These are phyloP conservation scores for Cavia porcellus DNA, from an alignment of 2,113 vertebrate genomes.

Conservation along the genomic window DNA sequence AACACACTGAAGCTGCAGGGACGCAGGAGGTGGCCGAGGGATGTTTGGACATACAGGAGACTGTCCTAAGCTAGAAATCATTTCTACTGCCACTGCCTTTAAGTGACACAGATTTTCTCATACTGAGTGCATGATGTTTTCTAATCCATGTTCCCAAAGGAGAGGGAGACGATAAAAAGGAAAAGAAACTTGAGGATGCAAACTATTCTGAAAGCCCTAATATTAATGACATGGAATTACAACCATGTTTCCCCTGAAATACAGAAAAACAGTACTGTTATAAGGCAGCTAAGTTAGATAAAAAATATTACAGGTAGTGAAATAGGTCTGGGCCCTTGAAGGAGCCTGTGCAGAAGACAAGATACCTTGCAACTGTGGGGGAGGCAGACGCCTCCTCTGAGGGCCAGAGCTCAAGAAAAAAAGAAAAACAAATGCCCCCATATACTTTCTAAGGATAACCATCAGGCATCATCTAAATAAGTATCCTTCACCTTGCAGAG, in stretches of 20 bases:
- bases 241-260: background rate
- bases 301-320: no score
- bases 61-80: background rate
- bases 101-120: background rate
- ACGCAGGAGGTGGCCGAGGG: background rate
- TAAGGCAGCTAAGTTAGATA: no score
- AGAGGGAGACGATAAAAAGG: background rate
- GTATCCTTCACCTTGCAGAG: no score
- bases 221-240: background rate
- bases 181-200: background rate
- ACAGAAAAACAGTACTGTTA: background rate
- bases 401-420: no score
- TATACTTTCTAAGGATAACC: no score
- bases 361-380: no score
- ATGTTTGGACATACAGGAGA: background rate
- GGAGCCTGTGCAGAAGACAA: no score
- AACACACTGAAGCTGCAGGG: background rate
- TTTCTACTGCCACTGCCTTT: conserved; percentile 23
- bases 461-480: no score
- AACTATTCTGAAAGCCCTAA: background rate
- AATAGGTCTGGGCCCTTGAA: no score
- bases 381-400: no score
- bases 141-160: background rate
- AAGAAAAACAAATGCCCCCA: no score
- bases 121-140: background rate